Evolutionary conservation across 2,797 vertebrate species (phyloP), one percentile per base, ranked within the genome.

Genomic region (Oophaga sylvatica): DNA sequence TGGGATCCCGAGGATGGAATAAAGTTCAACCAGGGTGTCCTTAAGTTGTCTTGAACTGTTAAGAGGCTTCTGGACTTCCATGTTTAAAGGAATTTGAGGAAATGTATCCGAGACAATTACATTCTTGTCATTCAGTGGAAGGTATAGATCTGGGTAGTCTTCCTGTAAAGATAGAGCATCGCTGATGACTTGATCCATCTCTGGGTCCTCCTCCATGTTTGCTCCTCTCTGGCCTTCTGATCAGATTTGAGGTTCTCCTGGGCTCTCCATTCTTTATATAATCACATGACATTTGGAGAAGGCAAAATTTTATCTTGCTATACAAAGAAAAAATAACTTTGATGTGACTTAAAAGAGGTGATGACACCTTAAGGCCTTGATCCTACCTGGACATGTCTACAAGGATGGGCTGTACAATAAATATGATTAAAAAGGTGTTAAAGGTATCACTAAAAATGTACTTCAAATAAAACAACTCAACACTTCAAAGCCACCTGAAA

Each of bases 141-240:
- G 16, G 56, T 63, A 85, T 16, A 86, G 10, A n/a, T 57, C 31
- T 8, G 79, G 53, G 60, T 78, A 79, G 16, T 68, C 85, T 13
- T 81, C 79, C 62, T 87, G 56, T 81, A 87, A 56, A 26, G 79
- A 87, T 0, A 87, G 41, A 19, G 62, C 85, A 53, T 59, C 45
- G 68, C 2, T 45, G 63, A 86, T 45, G 31, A 80, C 63, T 57
- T 86, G 85, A 6, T 86, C 85, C 77, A 86, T 56, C 65, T 86
- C 85, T 71, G 53, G 57, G 17, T 86, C 73, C 41, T n/a, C 10
- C 41, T 75, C 76, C 77, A 80, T 86, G 84, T 57, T 6, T 84
- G 70, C 29, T 76, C 26, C 17, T 48, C 11, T 75, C 19, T 19
- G 71, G 3, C 45, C 26, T 26, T 76, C 73, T n/a, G 41, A 9